phyloP scores from a whole-genome alignment of 2,888 invertebrate species.

The Malachius bipustulatus region DNA sequence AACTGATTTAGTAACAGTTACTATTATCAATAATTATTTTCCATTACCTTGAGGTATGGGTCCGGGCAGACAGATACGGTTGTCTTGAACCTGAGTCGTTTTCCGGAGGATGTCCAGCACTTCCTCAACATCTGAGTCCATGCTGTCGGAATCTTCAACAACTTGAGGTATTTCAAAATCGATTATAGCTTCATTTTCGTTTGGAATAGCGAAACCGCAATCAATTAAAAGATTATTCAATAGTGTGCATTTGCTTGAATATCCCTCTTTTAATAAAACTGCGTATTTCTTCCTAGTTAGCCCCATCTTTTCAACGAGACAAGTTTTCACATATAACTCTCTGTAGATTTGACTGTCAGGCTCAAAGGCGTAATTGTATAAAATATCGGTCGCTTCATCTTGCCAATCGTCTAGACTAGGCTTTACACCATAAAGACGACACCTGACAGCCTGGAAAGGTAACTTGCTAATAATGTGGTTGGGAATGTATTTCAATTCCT shows the following conservation, averaged over 20 bases:
- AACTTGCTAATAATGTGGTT: constrained; percentile 40
- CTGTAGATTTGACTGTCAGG: constrained; percentile 33
- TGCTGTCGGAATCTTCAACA: neutral
- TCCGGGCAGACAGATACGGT: too few relatives aligned
- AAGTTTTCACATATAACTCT: constrained; percentile 37
- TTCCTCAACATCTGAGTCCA: constrained; percentile 1
- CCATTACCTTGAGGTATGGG: too few relatives aligned
- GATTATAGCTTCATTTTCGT: neutral
- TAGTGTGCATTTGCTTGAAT: neutral
- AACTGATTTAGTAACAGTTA: too few relatives aligned
- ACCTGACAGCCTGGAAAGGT: constrained; percentile 53
- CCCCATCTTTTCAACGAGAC: constrained; percentile 12
- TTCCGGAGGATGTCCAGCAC: neutral
- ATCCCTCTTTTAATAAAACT: neutral
- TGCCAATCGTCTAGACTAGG: constrained; percentile 42
- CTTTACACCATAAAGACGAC: constrained; percentile 43
- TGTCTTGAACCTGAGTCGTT: too few relatives aligned
- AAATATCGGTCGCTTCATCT: constrained; percentile 41
- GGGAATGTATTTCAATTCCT: constrained; percentile 40
- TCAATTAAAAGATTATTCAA: neutral
- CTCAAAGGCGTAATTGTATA: constrained; percentile 39
- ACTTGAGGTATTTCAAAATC: constrained; percentile 1
- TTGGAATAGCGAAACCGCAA: neutral
- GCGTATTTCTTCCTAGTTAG: constrained; percentile 2
- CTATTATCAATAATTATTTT: too few relatives aligned